A percentile compares a stretch with the other conserved stretches of the same genome.
phyloP scores from a whole-genome alignment of 2,888 invertebrate species.

The Synergus umbraculus region DNA sequence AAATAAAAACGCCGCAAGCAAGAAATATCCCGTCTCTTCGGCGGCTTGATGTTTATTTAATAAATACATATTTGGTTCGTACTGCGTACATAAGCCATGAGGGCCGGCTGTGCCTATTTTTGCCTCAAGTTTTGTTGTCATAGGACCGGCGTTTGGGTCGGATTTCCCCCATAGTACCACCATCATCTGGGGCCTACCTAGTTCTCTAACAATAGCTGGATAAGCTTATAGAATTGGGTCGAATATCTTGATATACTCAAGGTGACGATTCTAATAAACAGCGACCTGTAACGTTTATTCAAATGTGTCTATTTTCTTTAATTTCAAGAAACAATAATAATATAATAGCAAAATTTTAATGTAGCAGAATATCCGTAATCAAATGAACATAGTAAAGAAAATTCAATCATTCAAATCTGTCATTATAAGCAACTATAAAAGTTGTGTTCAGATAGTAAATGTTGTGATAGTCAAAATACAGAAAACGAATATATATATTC shows the following conservation, averaged over 20 bases:
- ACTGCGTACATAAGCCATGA: constrained; percentile 63
- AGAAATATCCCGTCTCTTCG: constrained; percentile 60
- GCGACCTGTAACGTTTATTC: background rate
- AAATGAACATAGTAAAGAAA: background rate
- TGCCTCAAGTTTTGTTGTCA: constrained; percentile 73
- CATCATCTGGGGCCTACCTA: constrained; percentile 45
- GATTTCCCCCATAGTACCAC: constrained; percentile 45
- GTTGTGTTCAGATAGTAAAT: background rate
- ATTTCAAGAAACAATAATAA: background rate
- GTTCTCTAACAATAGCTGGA: constrained; percentile 53
- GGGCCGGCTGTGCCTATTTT: constrained; percentile 74
- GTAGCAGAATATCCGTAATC: background rate
- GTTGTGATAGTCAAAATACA: background rate
- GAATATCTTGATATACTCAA: constrained; percentile 42
- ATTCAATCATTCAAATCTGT: background rate
- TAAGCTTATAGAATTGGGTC: constrained; percentile 51
- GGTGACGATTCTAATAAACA: background rate
- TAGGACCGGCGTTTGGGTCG: constrained; percentile 69
- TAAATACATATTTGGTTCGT: constrained; percentile 75
- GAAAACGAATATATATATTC: background rate
- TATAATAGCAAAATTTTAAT: background rate
- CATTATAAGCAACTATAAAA: background rate
- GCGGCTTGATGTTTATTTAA: constrained; percentile 73
- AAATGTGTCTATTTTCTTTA: background rate
- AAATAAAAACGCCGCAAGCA: constrained; percentile 33